Conservation (phyloP, 2,797 vertebrate genomes). For the Oophaga sylvatica region DNA sequence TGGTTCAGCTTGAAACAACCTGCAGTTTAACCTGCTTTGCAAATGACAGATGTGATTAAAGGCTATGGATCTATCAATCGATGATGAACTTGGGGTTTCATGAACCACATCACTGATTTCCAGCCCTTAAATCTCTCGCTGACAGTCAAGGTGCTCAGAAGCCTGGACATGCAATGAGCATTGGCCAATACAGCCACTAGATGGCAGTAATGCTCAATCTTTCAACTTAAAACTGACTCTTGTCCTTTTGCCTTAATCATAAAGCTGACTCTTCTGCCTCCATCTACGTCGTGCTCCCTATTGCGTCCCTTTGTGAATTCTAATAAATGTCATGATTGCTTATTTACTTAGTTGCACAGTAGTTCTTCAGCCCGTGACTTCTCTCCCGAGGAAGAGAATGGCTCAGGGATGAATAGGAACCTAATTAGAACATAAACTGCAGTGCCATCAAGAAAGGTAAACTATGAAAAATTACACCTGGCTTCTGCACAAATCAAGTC, state of each 20-base stretch:
- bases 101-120: constrained; percentile 56
- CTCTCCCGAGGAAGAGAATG: background rate
- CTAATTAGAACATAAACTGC: constrained; percentile 30
- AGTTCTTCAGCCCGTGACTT: constrained; percentile 6
- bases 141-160: constrained; percentile 37
- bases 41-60: constrained; percentile 49
- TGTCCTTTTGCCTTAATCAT: constrained; percentile 37
- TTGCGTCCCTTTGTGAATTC: constrained; percentile 45
- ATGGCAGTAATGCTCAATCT: constrained; percentile 47
- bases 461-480: constrained; percentile 57
- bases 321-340: constrained; percentile 52
- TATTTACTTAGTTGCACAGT: constrained; percentile 47
- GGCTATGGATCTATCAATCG: constrained; percentile 45
- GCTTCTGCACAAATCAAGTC: constrained; percentile 26
- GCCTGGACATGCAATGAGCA: background rate
- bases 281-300: constrained; percentile 33
- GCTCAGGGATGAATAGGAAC: constrained; percentile 33
- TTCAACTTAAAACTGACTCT: background rate
- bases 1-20: constrained; percentile 41
- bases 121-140: constrained; percentile 46
- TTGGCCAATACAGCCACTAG: constrained; percentile 1
- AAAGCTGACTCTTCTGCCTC: constrained; percentile 22
- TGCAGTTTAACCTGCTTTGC: constrained; percentile 39
- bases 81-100: constrained; percentile 48
- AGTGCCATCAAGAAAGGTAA: constrained; percentile 41